These are phyloP conservation scores for Hypsopygia costalis DNA, from an alignment of 2,888 invertebrate genomes.

Conservation along the genomic window DNA sequence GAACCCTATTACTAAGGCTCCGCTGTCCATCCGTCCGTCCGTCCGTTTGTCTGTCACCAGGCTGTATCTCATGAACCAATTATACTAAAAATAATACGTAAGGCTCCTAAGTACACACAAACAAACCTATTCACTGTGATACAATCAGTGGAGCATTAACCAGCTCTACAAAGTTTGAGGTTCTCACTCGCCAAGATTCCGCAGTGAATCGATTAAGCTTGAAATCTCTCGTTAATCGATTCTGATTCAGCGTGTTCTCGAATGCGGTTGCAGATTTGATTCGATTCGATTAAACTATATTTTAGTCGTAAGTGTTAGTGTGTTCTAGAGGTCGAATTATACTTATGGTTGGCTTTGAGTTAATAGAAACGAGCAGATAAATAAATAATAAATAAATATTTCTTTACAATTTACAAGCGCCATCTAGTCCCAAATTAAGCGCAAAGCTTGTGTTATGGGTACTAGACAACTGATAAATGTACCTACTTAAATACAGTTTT, in stretches of 20 bases:
- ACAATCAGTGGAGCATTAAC: constrained; percentile 44
- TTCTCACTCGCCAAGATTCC: constrained; percentile 28
- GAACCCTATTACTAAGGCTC: too few relatives aligned
- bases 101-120: background rate
- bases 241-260: constrained; percentile 52
- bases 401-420: too few relatives aligned
- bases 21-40: too few relatives aligned
- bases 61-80: too few relatives aligned
- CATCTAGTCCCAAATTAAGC: too few relatives aligned
- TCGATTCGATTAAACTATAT: constrained; percentile 26
- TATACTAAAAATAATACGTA: too few relatives aligned
- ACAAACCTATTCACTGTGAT: constrained; percentile 19
- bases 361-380: too few relatives aligned
- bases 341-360: background rate
- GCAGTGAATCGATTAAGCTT: constrained; percentile 46
- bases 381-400: too few relatives aligned
- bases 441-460: too few relatives aligned
- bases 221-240: constrained; percentile 58
- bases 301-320: background rate
- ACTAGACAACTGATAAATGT: too few relatives aligned
- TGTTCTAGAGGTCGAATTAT: background rate
- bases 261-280: constrained; percentile 44
- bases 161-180: constrained; percentile 28
- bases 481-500: too few relatives aligned
- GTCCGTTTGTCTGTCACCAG: too few relatives aligned